Base-by-base conservation (phyloP, 2,888 invertebrate genomes). In the Cephus runcator region DNA sequence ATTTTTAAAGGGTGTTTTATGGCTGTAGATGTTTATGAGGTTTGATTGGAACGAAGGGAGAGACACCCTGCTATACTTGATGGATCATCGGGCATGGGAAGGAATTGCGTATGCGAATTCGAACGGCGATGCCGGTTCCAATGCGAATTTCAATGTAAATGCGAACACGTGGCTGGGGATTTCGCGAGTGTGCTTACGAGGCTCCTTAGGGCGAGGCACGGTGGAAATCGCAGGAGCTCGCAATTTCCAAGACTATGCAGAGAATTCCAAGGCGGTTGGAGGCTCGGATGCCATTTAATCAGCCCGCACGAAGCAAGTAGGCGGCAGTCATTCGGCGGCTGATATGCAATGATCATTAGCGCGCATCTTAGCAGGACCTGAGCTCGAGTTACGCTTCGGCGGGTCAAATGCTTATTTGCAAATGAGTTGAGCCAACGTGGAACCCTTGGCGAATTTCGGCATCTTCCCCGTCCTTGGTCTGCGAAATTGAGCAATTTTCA, bases 401-500 rank as follows among this genome's bases (percentile, higher is more conserved):
- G 74, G n/a, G 35, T 34, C 74, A 34, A 74, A 74, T 74, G 74
- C 74, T 74, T 34, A 74, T 74, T 74, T 74, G 74, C 35, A 74
- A 74, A 34, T 74, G 74, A 74, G 35, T 74, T 34, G 74, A 35
- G n/a, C 36, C 74, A 35, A 74, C 74, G 74, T 35, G 74, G 23
- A 74, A 23, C 74, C 74, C 74, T 74, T 23, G 34, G 74, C 9
- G 35, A 74, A 34, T 33, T 74, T 74, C 35, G 69, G 76, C 79
- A 79, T 77, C 76, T 68, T 77, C 68, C 77, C 76, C 78, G 23
- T 35, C 75, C 69, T 69, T 36, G 73, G 30, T 77, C 76, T 69
- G 35, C 69, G 69, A 76, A 85, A 86, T 85, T 83, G 84, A 85
- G 82, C 80, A 85, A 85, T 87, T 84, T 84, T 82, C 84, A 83